Percentiles rank a stretch among this genome's conserved stretches.
Evolutionary conservation across 1,140 invertebrate genomes (phyloP).

Genomic region (Dolichoris vasculosae): DNA sequence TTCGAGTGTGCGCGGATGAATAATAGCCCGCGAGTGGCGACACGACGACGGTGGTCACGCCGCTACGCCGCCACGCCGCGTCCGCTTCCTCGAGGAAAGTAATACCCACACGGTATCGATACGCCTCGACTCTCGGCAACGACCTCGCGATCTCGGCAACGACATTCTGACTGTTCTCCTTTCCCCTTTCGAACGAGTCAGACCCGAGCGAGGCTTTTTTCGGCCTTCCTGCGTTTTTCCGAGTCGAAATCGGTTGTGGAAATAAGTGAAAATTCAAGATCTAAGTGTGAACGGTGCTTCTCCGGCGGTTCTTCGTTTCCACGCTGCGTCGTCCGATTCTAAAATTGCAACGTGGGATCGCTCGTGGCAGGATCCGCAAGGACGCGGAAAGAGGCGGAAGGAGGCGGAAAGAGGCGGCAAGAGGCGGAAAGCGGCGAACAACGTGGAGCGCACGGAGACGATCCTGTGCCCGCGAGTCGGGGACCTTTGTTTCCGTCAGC

Average conservation of each 20-base stretch:
- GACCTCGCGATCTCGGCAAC: background rate
- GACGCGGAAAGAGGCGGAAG: conserved; percentile 69
- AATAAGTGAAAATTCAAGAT: conserved; percentile 26
- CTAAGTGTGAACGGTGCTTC: conserved; percentile 29
- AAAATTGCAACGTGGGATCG: background rate
- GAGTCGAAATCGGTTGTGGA: background rate
- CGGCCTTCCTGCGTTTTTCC: too few relatives aligned
- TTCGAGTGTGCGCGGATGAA: background rate
- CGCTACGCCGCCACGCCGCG: background rate
- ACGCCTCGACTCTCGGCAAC: too few relatives aligned
- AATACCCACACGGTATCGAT: too few relatives aligned
- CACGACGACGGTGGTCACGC: background rate
- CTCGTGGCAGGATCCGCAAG: conserved; percentile 55
- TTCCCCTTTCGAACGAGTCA: background rate
- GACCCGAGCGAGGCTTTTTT: background rate
- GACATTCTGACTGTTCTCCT: background rate
- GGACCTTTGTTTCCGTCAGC: conserved; percentile 70
- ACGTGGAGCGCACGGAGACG: conserved; percentile 71
- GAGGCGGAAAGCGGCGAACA: conserved; percentile 69
- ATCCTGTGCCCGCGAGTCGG: conserved; percentile 72
- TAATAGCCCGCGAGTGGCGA: background rate
- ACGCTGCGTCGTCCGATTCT: conserved; percentile 50
- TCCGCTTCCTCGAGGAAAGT: too few relatives aligned
- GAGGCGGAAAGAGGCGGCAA: conserved; percentile 56
- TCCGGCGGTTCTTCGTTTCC: conserved; percentile 31